Percentiles rank a stretch among this genome's conserved stretches.
Evolutionary conservation across 2,888 invertebrate genomes (phyloP).

Genomic region (Venustoraphidia nigricollis): DNA sequence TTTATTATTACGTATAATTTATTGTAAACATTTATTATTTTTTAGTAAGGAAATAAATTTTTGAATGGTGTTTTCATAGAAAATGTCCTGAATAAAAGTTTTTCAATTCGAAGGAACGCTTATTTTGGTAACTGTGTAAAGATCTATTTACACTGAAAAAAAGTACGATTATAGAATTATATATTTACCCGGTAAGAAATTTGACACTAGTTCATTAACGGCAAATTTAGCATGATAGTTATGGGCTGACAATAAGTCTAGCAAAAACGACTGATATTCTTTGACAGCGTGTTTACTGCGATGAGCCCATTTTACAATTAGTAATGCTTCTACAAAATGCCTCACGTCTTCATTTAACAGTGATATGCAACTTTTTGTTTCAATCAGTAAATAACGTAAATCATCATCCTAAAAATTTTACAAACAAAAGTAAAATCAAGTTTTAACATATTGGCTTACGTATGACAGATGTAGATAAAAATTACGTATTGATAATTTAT

Average conservation of each 20-base stretch:
- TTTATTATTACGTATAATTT: too few species aligned
- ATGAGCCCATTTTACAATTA: constrained; percentile 41
- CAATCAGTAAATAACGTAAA: constrained; percentile 34
- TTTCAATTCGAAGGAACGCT: too few species aligned
- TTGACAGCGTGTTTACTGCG: constrained; percentile 31
- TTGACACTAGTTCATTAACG: constrained; percentile 39
- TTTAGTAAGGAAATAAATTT: too few species aligned
- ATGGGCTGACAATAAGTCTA: constrained; percentile 52
- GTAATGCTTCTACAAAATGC: constrained; percentile 40
- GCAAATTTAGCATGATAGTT: constrained; percentile 45
- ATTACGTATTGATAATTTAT: too few species aligned
- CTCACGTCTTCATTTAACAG: constrained; percentile 38
- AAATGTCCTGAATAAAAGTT: too few species aligned
- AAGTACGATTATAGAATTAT: background rate
- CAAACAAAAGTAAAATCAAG: background rate
- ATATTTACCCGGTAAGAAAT: constrained; percentile 39
- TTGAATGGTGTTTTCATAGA: too few species aligned
- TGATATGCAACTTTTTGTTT: constrained; percentile 40
- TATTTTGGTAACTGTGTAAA: background rate
- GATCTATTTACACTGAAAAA: background rate
- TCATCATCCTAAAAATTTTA: constrained; percentile 35
- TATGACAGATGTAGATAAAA: background rate
- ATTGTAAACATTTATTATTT: too few species aligned
- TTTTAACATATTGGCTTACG: background rate
- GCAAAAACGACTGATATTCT: constrained; percentile 44